Percentiles rank a stretch among this genome's conserved stretches.
These are phyloP conservation scores for Corydoras sp. DNA, from an alignment of 2,113 vertebrate genomes.

Conservation along the genomic window DNA sequence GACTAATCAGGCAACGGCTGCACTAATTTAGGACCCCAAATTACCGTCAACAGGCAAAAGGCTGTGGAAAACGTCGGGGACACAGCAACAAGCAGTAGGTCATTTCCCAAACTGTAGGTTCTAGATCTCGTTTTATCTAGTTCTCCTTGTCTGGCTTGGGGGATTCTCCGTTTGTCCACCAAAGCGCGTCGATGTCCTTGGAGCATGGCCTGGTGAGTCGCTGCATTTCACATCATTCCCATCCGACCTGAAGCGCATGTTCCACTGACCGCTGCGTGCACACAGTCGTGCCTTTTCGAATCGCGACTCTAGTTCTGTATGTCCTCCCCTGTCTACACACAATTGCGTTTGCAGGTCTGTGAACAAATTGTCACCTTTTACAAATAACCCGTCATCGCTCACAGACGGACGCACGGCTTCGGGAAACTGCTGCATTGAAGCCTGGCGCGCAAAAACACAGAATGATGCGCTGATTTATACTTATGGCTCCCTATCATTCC, in stretches of 20 bases:
- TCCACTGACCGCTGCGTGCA: conserved; percentile 5
- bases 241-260: conserved; percentile 11
- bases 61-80: conserved; percentile 14
- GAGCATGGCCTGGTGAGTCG: conserved; percentile 55
- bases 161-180: conserved; percentile 42
- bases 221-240: conserved; percentile 32
- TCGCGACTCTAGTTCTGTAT: too few species aligned
- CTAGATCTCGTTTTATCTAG: conserved; percentile 1
- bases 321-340: too few species aligned
- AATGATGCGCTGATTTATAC: too few species aligned
- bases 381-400: too few species aligned
- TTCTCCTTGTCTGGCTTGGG: conserved; percentile 31
- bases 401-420: conserved; percentile 1
- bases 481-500: too few species aligned
- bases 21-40: conserved; percentile 43
- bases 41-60: conserved; percentile 27
- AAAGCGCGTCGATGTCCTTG: conserved; percentile 48
- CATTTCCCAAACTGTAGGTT: conserved; percentile 7
- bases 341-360: background rate
- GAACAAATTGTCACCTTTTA: conserved; percentile 17
- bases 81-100: conserved; percentile 29
- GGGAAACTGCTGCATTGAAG: conserved; percentile 44
- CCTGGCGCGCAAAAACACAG: conserved; percentile 22
- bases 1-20: conserved; percentile 43
- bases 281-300: too few species aligned